A percentile compares a stretch with the other conserved stretches of the same genome.
Evolutionary conservation across 2,797 vertebrate species (phyloP).

Genomic region (Bufotes viridis): DNA sequence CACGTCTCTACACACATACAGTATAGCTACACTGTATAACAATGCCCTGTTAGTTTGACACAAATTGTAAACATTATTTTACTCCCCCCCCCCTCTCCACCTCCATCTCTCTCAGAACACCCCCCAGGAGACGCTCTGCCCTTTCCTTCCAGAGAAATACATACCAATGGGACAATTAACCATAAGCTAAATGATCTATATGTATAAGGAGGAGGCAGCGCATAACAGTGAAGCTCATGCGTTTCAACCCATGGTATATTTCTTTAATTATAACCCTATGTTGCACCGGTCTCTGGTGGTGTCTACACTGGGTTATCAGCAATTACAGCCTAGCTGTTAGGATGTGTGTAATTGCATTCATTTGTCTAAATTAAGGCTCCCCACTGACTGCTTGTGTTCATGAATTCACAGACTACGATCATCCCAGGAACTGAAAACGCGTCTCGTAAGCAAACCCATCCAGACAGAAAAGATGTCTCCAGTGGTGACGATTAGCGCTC

Average conservation of each 20-base stretch:
- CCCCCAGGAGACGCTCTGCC: neutral
- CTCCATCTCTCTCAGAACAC: no score
- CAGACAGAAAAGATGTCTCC: conserved; percentile 1
- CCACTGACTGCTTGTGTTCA: conserved; percentile 41
- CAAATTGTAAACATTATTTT: conserved; percentile 2
- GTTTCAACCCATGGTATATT: neutral
- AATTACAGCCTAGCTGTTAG: conserved; percentile 33
- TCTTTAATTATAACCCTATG: conserved; percentile 21
- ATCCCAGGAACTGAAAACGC: conserved; percentile 12
- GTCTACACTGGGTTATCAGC: conserved; percentile 24
- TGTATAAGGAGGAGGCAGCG: neutral
- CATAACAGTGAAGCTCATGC: neutral
- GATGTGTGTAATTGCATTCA: conserved; percentile 37
- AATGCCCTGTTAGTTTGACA: conserved; percentile 6
- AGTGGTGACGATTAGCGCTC: neutral
- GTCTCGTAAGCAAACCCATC: conserved; percentile 10
- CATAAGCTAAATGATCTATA: neutral
- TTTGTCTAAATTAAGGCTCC: conserved; percentile 46
- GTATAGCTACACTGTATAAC: neutral
- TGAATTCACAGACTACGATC: conserved; percentile 21
- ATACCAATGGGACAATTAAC: conserved; percentile 1
- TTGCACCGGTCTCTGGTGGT: neutral
- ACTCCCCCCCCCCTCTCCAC: neutral
- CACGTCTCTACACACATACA: neutral
- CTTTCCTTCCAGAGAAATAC: neutral